Base-by-base conservation (phyloP, 92 coral and sea anemone genomes). In the Phenganax subtilis region DNA sequence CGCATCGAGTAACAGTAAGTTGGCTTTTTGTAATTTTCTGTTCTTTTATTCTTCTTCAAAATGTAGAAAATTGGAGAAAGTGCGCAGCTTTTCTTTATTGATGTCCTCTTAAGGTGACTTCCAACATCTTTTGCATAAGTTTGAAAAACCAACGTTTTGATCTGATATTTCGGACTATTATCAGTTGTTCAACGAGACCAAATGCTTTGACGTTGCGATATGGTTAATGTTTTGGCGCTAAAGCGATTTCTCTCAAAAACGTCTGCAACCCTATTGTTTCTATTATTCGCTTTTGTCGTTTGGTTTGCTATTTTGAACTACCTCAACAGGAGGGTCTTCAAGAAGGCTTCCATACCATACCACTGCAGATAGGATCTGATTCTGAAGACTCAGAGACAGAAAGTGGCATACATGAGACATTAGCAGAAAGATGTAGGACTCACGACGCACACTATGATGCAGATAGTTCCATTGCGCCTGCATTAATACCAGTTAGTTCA, bases 1-100 rank as follows among this genome's bases (percentile, higher is more conserved):
- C 68, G 55, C 98, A 74, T 58, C 57, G 65, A 3, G 30, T 55
- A 20, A 52, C 63, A 59, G 87, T 86, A 72, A 86, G 89, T 51
- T 12, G 17, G 9, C 7, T 44, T 64, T 2, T 12, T 14, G 27
- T 47, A 69, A 9, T 15, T 28, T 47, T 15, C 17, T 14, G 44
- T 14, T 25, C 29, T 12, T 12, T 15, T 69, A 28, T 69, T 69
- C 75, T 28, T 14, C 15, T 28, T 15, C 75, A 15, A 29, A 14
- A 16, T 12, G 14, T 28, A 14, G 54, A 16, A 44, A 16, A 6
- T 61, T 12, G 47, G 47, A 37, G 47, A 37, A 37, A 37, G 7
- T 3, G 8, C 14, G 8, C 25, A 6, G 14, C 25, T 61, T 61
- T 4, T 0, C n/a, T 0, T 12, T 61, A 61, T 37, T 37, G 47